phyloP scores from a whole-genome alignment of 2,888 invertebrate species.

The Frankliniella fusca region DNA sequence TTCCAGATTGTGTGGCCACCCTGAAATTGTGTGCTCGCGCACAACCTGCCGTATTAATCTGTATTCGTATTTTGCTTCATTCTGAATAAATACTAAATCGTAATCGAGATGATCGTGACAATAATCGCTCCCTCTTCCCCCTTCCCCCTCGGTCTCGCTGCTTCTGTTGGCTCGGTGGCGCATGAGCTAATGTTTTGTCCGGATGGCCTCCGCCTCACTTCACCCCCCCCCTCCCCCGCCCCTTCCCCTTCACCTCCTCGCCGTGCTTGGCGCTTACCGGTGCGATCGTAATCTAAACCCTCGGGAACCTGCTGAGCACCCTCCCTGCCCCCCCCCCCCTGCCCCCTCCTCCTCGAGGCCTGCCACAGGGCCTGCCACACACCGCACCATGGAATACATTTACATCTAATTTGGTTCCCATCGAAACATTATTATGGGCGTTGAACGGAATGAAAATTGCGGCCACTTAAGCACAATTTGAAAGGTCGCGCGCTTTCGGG shows the following conservation, averaged over 20 bases:
- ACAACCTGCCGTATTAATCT: too few species aligned
- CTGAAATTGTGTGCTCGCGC: too few species aligned
- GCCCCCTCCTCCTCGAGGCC: neutral
- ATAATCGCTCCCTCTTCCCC: too few species aligned
- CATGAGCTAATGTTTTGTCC: slow-evolving; percentile 5
- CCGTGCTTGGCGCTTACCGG: slow-evolving; percentile 14
- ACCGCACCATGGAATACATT: slow-evolving; percentile 20
- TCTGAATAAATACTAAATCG: too few species aligned
- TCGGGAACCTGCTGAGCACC: neutral
- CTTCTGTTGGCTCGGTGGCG: neutral
- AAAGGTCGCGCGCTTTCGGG: slow-evolving; percentile 14
- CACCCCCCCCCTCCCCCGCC: neutral
- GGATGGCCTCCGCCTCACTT: neutral
- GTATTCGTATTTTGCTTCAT: too few species aligned
- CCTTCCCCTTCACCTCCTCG: neutral
- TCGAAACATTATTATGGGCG: slow-evolving; percentile 20
- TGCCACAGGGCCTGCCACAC: neutral
- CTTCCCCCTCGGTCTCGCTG: too few species aligned
- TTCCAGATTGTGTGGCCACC: too few species aligned
- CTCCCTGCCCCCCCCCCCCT: neutral
- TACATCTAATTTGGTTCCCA: slow-evolving; percentile 23
- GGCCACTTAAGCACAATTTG: slow-evolving; percentile 20
- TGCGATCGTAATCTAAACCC: slow-evolving; percentile 22
- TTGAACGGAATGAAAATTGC: slow-evolving; percentile 25
- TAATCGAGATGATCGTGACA: too few species aligned